These are phyloP conservation scores for Gasteruption jaculator DNA, from an alignment of 2,888 invertebrate species.

Conservation along the genomic window DNA sequence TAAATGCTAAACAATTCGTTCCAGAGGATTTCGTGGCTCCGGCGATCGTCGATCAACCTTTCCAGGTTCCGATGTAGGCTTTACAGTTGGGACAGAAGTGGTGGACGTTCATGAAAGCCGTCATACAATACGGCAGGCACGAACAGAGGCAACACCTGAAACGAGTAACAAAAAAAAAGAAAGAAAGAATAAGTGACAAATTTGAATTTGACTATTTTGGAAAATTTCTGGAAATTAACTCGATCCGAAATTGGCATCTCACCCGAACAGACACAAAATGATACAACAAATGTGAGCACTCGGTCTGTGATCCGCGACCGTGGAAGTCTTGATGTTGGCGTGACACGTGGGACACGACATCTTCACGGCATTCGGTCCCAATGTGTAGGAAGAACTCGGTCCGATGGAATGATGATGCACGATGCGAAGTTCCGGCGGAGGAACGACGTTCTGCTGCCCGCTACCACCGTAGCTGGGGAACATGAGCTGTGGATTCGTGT, in stretches of 20 bases:
- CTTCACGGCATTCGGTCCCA: constrained; percentile 44
- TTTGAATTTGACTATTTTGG: neutral
- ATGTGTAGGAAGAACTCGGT: no score
- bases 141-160: constrained; percentile 55
- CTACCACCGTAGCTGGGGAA: constrained; percentile 20
- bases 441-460: constrained; percentile 21
- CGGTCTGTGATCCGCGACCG: constrained; percentile 50
- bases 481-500: constrained; percentile 16
- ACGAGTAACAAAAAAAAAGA: constrained; percentile 19
- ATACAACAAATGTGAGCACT: constrained; percentile 52
- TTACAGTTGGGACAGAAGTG: constrained; percentile 55
- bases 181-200: constrained; percentile 2
- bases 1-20: no score
- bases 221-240: no score
- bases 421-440: constrained; percentile 34
- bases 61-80: constrained; percentile 52
- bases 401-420: constrained; percentile 38
- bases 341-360: constrained; percentile 52
- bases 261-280: constrained; percentile 47
- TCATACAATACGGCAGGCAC: constrained; percentile 57
- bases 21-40: no score
- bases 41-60: constrained; percentile 46
- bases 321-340: constrained; percentile 52
- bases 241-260: constrained; percentile 22
- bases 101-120: constrained; percentile 53